Conservation (phyloP, 2,888 invertebrate genomes). For the Pyrochroa serraticornis region DNA sequence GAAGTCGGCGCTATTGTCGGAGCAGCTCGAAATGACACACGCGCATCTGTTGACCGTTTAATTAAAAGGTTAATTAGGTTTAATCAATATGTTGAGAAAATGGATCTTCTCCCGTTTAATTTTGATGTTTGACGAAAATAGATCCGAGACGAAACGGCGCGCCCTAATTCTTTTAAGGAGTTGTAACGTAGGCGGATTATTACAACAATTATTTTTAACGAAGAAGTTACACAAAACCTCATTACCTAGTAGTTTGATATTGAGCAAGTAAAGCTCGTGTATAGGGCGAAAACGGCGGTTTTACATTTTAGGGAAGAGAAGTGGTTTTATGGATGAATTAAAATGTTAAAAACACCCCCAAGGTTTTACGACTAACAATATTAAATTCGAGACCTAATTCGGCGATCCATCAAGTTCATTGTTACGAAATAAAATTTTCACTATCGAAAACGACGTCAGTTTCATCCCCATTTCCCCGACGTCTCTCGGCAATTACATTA, state of each 20-base stretch:
- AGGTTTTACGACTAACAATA: too few species aligned
- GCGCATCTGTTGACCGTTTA: constrained; percentile 27
- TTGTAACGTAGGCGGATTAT: constrained; percentile 6
- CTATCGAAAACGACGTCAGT: too few species aligned
- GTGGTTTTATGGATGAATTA: too few species aligned
- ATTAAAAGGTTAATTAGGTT: constrained; percentile 26
- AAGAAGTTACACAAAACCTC: constrained; percentile 11
- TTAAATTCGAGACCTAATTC: too few species aligned
- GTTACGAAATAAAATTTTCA: too few species aligned
- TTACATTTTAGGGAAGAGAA: too few species aligned
- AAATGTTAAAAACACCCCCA: too few species aligned
- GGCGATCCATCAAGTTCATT: too few species aligned
- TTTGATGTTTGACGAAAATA: constrained; percentile 16
- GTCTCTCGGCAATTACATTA: constrained; percentile 13
- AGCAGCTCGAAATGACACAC: constrained; percentile 9
- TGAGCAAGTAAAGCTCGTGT: too few species aligned
- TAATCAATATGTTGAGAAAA: constrained; percentile 25
- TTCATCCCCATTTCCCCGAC: too few species aligned
- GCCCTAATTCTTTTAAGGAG: constrained; percentile 1
- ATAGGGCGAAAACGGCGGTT: too few species aligned
- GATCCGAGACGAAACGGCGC: constrained; percentile 6
- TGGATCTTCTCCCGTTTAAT: constrained; percentile 11
- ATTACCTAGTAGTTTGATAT: constrained; percentile 1
- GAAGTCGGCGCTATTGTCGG: not conserved
- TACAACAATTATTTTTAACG: constrained; percentile 19